Evolutionary conservation across 2,113 vertebrate species (phyloP), one percentile per base, ranked within the genome.

Genomic region (Pristiophorus japonicus): DNA sequence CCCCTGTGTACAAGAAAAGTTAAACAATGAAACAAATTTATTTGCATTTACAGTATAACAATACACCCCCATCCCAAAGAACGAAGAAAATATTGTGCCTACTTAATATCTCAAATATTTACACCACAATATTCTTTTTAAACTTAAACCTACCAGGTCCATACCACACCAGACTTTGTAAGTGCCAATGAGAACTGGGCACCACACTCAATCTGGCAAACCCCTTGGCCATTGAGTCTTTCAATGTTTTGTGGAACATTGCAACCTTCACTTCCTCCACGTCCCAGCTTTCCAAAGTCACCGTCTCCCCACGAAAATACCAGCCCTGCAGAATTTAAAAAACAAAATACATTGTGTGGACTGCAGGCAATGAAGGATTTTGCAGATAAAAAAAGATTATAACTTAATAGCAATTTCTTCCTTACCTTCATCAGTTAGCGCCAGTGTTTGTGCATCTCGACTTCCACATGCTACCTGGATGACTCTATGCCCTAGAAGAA

Each of bases 301-400:
- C 99, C 99, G 73, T 99, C 99, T 27, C 99, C 99, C 99, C 99
- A 99, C 85, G 99, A 99, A 97, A 99, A 99, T 95, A 99, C 99
- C 97, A 99, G 96, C 16, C 99, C 99, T 99, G 96, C 65, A 63
- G 81, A 70, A 22, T 4, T 27, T 51, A 62, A 8, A 78, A 95
- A 18, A 94, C n/a, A 51, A 73, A 90, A 38, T 67, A 63, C 34
- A 4, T 94, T n/a, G 65, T 0, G 1, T 90, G 59, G 7, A 63
- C 6, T n/a, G 62, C 5, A 63, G 34, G 34, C n/a, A 78, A 34
- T 59, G n/a, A 75, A 24, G 34, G 78, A 47, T n/a, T 95, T 75
- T 55, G 45, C 42, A 95, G 45, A n/a, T 16, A 42, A 51, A 30
- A 95, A 95, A 27, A 1, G 59, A 16, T 12, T 81, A 20, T 20